These are phyloP conservation scores for Myodes glareolus DNA, from an alignment of 2,113 vertebrate species.

Conservation along the genomic window DNA sequence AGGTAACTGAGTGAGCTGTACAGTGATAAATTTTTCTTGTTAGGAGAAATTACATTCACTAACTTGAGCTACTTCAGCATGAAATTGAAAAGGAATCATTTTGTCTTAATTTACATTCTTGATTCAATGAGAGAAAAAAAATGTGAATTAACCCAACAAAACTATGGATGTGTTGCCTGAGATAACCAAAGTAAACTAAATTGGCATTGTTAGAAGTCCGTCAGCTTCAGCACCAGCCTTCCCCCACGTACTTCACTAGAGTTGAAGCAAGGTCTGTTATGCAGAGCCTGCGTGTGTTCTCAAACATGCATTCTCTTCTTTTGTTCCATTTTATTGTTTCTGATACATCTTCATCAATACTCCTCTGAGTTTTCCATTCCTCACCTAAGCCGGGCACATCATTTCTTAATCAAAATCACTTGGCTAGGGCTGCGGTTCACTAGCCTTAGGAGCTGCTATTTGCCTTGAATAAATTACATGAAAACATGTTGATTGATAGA, in stretches of 20 bases:
- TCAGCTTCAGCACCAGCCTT: conserved; percentile 79
- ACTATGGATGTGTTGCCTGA: conserved; percentile 82
- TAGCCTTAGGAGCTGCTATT: conserved; percentile 92
- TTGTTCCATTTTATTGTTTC: conserved; percentile 85
- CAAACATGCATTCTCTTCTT: conserved; percentile 82
- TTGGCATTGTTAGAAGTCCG: conserved; percentile 86
- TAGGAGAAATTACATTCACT: conserved; percentile 98
- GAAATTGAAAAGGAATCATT: conserved; percentile 99
- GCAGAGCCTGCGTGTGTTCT: conserved; percentile 66
- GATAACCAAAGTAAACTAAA: conserved; percentile 86
- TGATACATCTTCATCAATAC: conserved; percentile 90
- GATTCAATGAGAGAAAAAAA: conserved; percentile 96
- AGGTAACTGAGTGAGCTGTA: conserved; percentile 94
- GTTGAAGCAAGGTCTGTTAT: conserved; percentile 83
- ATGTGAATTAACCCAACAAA: conserved; percentile 93
- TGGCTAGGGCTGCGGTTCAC: conserved; percentile 89
- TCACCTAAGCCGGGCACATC: conserved; percentile 89
- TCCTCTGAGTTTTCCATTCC: conserved; percentile 89
- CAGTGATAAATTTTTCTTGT: conserved; percentile 99
- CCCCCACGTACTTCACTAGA: conserved; percentile 85
- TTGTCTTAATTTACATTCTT: conserved; percentile 99
- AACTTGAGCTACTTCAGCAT: conserved; percentile 99
- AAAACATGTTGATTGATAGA: conserved; percentile 98
- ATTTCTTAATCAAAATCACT: conserved; percentile 92
- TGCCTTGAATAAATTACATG: conserved; percentile 93